Evolutionary conservation across 2,888 invertebrate species (phyloP), one percentile per base, ranked within the genome.

Genomic region (Ormyrus thymus): DNA sequence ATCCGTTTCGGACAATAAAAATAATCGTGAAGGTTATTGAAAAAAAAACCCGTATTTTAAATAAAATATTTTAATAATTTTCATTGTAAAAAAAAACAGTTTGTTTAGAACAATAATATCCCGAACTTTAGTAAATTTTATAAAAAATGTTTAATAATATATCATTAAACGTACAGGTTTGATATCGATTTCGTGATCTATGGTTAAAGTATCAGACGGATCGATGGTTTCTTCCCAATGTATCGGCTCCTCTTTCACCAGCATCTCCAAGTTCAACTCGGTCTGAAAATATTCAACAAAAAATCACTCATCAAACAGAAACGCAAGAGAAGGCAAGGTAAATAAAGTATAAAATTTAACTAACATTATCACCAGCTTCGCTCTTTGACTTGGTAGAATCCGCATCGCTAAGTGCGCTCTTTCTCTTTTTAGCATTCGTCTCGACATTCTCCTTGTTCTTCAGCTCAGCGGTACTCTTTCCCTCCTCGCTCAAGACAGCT

Each of bases 151-250:
- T 7, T 66, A 43, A 29, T 29, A 29, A 9, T 6, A 53, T 13
- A 58, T 64, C 5, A 53, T 50, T 48, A 10, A 11, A 79, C 88
- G 85, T 87, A 95, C 95, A 0, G 93, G 92, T 87, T 95, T 95
- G 58, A 95, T 94, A 82, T 92, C 93, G 91, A 94, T 93, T 85
- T 94, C 94, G 0, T 93, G 92, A 83, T 93, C 93, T 84, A 93
- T 93, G 90, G 94, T 92, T 83, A 94, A 92, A 0, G 93, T 92
- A 74, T 93, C 93, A n/a, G 93, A 93, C 0, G 93, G 91, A 83
- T 94, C 94, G 79, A 93, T 93, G 78, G 93, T 88, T 82, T 93
- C 94, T 70, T 93, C 93, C 95, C 96, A 96, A 83, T 95, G 95
- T 9, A 93, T 90, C 6, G 94, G 94, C 85, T 94, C 94, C 85